Evolutionary conservation across 2,113 vertebrate species (phyloP).

Genomic region (Hemiscyllium ocellatum): DNA sequence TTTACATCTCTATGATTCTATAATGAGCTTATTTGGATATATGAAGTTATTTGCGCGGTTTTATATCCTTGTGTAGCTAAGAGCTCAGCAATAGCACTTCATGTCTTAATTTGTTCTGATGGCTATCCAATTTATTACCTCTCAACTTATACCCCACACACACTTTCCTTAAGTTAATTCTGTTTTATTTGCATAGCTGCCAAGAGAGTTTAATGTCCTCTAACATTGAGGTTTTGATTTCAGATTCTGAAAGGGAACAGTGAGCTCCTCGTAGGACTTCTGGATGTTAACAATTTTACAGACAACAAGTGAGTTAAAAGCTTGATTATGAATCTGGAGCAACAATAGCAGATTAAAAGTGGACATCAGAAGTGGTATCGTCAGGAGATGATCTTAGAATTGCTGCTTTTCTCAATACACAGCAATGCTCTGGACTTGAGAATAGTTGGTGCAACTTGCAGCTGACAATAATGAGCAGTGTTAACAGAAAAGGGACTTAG

Average conservation of each 20-base stretch:
- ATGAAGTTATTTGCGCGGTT: background rate
- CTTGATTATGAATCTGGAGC: background rate
- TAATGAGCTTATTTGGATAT: background rate
- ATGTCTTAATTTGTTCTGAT: background rate
- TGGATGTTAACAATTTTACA: slow-evolving; percentile 72
- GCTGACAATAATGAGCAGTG: background rate
- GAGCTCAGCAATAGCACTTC: background rate
- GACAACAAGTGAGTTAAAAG: slow-evolving; percentile 78
- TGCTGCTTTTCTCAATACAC: background rate
- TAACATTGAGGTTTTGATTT: slow-evolving; percentile 34
- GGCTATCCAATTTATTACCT: background rate
- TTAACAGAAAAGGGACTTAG: no score
- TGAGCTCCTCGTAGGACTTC: slow-evolving; percentile 72
- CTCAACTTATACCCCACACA: no score
- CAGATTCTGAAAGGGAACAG: slow-evolving; percentile 84
- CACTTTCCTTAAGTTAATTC: background rate
- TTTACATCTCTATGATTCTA: no score
- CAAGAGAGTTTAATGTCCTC: background rate
- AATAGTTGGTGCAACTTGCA: background rate
- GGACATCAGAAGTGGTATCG: background rate
- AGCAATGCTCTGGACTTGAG: background rate
- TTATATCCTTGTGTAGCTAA: background rate
- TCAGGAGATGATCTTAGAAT: background rate
- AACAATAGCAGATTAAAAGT: background rate
- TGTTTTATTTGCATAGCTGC: background rate